phyloP scores from a whole-genome alignment of 2,113 vertebrate genomes.

The Smithornis capensis region DNA sequence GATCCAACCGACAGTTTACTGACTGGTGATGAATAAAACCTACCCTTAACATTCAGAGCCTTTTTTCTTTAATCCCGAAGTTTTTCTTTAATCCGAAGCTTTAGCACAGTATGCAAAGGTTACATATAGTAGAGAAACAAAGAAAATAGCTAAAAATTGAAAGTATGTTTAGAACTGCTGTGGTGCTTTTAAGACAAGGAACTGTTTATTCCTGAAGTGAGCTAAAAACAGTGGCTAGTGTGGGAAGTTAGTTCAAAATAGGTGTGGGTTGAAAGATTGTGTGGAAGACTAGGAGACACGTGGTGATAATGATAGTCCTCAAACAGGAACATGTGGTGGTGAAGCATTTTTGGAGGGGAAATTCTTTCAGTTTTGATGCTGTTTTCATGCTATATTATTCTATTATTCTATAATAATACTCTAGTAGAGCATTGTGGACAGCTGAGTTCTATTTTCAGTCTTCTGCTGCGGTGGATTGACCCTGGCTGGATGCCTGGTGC shows the following conservation, averaged over 20 bases:
- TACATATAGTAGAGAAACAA: not conserved
- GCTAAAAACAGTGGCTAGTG: conserved; percentile 37
- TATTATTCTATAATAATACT: not conserved
- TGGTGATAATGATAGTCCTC: not conserved
- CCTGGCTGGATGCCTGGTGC: not conserved
- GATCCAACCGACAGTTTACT: not conserved
- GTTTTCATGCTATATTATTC: not conserved
- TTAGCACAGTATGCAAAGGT: not conserved
- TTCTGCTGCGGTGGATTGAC: not conserved
- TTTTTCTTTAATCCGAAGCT: not conserved
- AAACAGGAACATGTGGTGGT: not conserved
- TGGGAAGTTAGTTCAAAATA: conserved; percentile 41
- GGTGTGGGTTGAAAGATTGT: not conserved
- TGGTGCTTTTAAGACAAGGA: not conserved
- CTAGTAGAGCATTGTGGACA: not conserved
- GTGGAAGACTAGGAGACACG: not conserved
- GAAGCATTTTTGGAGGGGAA: conserved; percentile 15
- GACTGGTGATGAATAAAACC: not conserved
- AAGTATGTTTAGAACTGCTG: not conserved
- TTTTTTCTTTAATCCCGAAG: not conserved
- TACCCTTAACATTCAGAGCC: not conserved
- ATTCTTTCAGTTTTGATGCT: not conserved
- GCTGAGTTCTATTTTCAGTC: not conserved
- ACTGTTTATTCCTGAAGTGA: conserved; percentile 11
- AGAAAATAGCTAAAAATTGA: conserved; percentile 16